These are phyloP conservation scores for Cotesia vestalis DNA, from an alignment of 1,140 invertebrate genomes.

Conservation along the genomic window DNA sequence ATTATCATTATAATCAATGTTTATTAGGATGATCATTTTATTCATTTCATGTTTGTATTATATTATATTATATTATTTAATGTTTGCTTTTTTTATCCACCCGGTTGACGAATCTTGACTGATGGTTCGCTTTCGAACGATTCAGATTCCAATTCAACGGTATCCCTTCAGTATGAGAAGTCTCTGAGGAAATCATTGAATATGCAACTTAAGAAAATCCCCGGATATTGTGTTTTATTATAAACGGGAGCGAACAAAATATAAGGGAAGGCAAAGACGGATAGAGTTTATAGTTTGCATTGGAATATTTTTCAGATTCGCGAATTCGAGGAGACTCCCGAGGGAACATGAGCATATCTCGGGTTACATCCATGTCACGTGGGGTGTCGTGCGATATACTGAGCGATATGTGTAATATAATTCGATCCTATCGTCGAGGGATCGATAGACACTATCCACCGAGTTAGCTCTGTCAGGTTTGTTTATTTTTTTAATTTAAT, in stretches of 20 bases:
- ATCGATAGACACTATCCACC: constrained; percentile 7
- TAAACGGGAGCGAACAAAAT: constrained; percentile 49
- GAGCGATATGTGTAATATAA: constrained; percentile 30
- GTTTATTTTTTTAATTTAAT: constrained; percentile 4
- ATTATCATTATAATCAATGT: neutral
- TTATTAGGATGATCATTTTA: neutral
- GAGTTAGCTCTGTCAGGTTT: neutral
- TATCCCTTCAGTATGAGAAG: constrained; percentile 43
- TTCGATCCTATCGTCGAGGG: constrained; percentile 34
- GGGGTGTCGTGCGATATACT: constrained; percentile 27
- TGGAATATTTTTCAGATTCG: constrained; percentile 62
- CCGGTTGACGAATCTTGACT: constrained; percentile 36
- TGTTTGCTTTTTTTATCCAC: constrained; percentile 8
- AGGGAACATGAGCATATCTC: constrained; percentile 24
- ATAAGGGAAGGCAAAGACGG: constrained; percentile 35
- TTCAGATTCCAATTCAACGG: constrained; percentile 53
- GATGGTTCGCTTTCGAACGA: too few species aligned
- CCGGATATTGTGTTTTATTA: constrained; percentile 71
- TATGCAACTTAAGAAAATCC: constrained; percentile 70
- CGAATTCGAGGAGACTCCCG: constrained; percentile 48
- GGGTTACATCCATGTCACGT: constrained; percentile 21
- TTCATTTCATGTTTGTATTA: neutral
- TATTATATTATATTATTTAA: constrained; percentile 15
- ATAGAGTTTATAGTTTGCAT: constrained; percentile 51
- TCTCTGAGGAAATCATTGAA: constrained; percentile 77